Percentiles rank a stretch among this genome's conserved stretches.
Evolutionary conservation across 2,888 invertebrate species (phyloP).

Genomic region (Drosophila affinis): DNA sequence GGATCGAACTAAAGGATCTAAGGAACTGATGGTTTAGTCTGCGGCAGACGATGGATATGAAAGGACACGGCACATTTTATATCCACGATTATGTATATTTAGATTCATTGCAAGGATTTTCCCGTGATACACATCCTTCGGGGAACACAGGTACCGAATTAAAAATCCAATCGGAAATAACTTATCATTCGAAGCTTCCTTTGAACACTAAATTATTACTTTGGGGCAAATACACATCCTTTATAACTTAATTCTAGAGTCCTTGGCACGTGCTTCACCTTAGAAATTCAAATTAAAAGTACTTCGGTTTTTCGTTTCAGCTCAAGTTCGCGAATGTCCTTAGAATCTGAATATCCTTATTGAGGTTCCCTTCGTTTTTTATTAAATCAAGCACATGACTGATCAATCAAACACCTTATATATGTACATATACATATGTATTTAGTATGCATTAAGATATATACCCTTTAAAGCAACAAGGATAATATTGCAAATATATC

Average conservation of each 20-base stretch:
- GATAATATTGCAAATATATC: conserved; percentile 14
- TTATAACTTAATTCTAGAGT: not conserved
- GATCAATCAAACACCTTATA: not conserved
- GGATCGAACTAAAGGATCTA: not conserved
- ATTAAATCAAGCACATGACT: not conserved
- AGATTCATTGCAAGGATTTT: too few relatives aligned
- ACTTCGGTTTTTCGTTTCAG: not conserved
- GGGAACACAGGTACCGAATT: too few relatives aligned
- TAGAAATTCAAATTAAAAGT: not conserved
- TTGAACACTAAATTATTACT: not conserved
- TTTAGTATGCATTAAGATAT: not conserved
- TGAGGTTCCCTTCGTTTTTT: not conserved
- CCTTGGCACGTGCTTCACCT: not conserved
- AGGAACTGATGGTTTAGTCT: too few relatives aligned
- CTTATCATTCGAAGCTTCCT: too few relatives aligned
- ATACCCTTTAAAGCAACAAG: conserved; percentile 31
- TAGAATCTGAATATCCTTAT: not conserved
- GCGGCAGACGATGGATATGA: too few relatives aligned
- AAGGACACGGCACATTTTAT: not conserved
- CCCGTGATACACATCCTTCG: too few relatives aligned
- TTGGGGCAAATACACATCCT: not conserved
- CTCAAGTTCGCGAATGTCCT: not conserved
- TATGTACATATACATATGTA: too few relatives aligned
- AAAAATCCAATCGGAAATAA: too few relatives aligned
- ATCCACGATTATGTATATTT: too few relatives aligned